Base-by-base conservation (phyloP, 2,888 invertebrate species). In the Cephus pulcher region DNA sequence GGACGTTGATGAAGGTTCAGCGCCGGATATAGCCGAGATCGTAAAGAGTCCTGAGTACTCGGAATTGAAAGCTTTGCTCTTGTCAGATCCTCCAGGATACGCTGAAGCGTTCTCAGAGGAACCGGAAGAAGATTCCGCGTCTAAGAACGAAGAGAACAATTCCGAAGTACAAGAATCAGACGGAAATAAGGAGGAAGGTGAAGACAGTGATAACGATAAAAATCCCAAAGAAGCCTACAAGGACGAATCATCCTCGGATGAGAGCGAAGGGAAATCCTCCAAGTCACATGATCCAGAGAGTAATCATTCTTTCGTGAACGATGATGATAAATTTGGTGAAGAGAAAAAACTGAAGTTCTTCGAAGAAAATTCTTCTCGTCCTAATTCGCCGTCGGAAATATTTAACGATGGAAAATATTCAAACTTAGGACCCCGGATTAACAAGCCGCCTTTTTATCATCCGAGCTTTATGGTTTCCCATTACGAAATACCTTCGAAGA, bases 21-120 rank as follows among this genome's bases (percentile, higher is more conserved):
- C 75, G 1, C 68, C 80, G n/a, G 75, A 75, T 56, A 91, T 92
- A 79, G 94, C 95, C 92, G 93, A 93, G 71, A 86, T 91, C 12
- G 93, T 94, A 81, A 89, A 90, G 15, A 90, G 92, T 34, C 94
- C 94, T 1, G 92, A 93, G 85, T 93, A 83, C 83, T 33, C 91
- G 70, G 86, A 79, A 88, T 88, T 82, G 85, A 89, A 74, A 35
- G 75, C 81, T 12, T 87, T 82, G 69, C 74, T 86, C 15, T 78
- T 83, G 9, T 80, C 83, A 0, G 86, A 89, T 74, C 83, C 85
- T 4, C 84, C 87, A 0, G 85, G 85, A 75, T 82, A 84, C 73
- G 37, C 76, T 0, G 84, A 85, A 78, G 79, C 84, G 34, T 83
- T 83, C 70, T 12, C 76, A 2, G 81, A 84, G 23, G 81, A 84